These are phyloP conservation scores for Cephus spinipes DNA, from an alignment of 2,888 invertebrate genomes.

Conservation along the genomic window DNA sequence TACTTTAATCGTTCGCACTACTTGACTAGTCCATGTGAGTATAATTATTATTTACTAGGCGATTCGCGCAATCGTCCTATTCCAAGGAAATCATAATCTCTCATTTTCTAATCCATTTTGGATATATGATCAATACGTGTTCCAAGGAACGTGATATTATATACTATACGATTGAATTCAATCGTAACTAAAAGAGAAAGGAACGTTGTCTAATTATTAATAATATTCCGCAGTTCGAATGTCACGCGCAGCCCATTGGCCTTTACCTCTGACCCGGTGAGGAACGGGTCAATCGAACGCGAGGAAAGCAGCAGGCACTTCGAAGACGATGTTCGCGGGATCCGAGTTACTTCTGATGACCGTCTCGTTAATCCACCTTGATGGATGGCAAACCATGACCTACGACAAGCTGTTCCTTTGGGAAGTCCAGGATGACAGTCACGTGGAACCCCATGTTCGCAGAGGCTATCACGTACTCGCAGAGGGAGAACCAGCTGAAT, in stretches of 20 bases:
- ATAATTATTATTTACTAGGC: not conserved
- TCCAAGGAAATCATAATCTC: not conserved
- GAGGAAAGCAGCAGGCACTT: conserved; percentile 55
- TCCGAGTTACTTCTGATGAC: conserved; percentile 32
- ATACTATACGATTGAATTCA: not conserved
- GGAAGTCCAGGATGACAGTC: conserved; percentile 88
- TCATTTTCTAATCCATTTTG: not conserved
- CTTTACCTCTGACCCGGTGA: not conserved
- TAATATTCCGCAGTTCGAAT: not conserved
- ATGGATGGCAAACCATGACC: conserved; percentile 70
- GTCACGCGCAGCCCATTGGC: not conserved
- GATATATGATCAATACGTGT: not conserved
- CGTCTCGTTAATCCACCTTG: conserved; percentile 59
- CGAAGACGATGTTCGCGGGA: conserved; percentile 50
- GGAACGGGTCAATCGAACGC: not conserved
- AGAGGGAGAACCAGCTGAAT: conserved; percentile 94
- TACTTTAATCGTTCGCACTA: not conserved
- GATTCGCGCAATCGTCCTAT: not conserved
- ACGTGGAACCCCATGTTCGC: conserved; percentile 95
- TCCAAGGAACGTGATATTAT: not conserved
- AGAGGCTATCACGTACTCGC: conserved; percentile 91
- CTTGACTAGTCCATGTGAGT: not conserved
- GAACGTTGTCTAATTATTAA: not conserved
- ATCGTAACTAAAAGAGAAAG: not conserved
- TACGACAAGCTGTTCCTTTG: conserved; percentile 82